Percentiles rank a stretch among this genome's conserved stretches.
These are phyloP conservation scores for Perca fluviatilis DNA, from an alignment of 2,113 vertebrate genomes.

Conservation along the genomic window DNA sequence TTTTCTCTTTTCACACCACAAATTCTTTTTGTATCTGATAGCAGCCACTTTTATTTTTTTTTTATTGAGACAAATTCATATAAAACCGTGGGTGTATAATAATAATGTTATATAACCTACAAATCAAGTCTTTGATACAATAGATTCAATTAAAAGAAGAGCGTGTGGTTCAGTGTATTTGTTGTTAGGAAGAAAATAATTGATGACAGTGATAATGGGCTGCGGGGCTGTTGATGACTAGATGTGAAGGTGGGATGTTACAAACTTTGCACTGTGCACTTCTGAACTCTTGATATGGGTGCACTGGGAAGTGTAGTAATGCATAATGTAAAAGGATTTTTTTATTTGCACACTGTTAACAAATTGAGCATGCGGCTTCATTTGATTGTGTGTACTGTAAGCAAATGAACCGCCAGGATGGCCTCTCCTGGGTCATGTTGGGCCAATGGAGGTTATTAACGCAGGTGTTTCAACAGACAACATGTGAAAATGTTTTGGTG, in stretches of 20 bases:
- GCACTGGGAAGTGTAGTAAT: not conserved
- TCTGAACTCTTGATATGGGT: not conserved
- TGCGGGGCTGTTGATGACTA: not conserved
- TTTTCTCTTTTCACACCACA: not conserved
- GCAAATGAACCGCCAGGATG: not conserved
- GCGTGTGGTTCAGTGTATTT: not conserved
- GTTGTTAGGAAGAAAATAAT: not conserved
- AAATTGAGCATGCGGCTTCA: not conserved
- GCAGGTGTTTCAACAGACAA: not conserved
- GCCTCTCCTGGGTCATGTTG: not conserved
- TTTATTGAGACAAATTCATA: not conserved
- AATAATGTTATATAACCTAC: not conserved
- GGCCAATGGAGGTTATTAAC: not conserved
- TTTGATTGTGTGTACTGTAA: not conserved
- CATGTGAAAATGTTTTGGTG: not conserved
- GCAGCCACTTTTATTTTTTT: not conserved
- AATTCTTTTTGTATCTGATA: not conserved
- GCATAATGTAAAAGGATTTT: not conserved
- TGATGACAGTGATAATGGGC: not conserved
- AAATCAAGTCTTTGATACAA: not conserved
- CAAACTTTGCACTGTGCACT: not conserved
- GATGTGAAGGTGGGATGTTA: constrained; percentile 9
- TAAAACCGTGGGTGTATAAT: not conserved
- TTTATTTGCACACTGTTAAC: not conserved
- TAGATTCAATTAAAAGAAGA: not conserved